These are phyloP conservation scores for Eonycteris spelaea DNA, from an alignment of 2,113 vertebrate species.

Conservation along the genomic window DNA sequence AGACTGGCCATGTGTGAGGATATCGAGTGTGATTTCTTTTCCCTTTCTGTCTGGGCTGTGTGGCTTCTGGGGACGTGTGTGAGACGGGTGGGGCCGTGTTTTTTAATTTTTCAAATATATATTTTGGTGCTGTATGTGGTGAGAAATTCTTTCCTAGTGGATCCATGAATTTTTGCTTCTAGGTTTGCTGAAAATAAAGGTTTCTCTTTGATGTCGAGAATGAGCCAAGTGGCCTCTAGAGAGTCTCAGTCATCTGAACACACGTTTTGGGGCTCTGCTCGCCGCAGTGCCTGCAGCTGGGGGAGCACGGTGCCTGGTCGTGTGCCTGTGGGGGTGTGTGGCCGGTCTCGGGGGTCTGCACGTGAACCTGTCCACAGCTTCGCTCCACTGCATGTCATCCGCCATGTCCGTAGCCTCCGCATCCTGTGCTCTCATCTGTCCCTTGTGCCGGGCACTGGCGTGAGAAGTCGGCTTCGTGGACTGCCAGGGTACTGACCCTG, in stretches of 20 bases:
- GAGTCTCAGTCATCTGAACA: not conserved
- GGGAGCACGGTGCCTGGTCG: not conserved
- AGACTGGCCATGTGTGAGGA: constrained; percentile 51
- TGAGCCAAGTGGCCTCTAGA: constrained; percentile 70
- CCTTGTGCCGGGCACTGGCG: no score
- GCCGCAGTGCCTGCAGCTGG: not conserved
- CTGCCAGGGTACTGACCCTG: no score
- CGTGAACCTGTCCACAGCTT: not conserved
- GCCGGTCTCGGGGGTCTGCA: not conserved
- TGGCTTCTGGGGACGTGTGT: constrained; percentile 28
- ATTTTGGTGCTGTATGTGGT: constrained; percentile 84
- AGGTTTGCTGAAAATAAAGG: constrained; percentile 78
- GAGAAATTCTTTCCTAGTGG: constrained; percentile 78
- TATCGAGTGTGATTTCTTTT: constrained; percentile 72
- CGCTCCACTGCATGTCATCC: no score
- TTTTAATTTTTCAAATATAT: constrained; percentile 64
- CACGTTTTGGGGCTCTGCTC: not conserved
- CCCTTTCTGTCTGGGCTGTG: not conserved
- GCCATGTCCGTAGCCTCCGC: not conserved
- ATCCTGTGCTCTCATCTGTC: not conserved
- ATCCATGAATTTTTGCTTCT: constrained; percentile 77
- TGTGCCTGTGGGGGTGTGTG: not conserved
- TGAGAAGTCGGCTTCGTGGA: not conserved
- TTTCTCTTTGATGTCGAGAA: constrained; percentile 66
- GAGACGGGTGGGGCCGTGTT: not conserved